Evolutionary conservation across 2,888 invertebrate species (phyloP), one percentile per base, ranked within the genome.

Genomic region (Rhagonycha fulva): DNA sequence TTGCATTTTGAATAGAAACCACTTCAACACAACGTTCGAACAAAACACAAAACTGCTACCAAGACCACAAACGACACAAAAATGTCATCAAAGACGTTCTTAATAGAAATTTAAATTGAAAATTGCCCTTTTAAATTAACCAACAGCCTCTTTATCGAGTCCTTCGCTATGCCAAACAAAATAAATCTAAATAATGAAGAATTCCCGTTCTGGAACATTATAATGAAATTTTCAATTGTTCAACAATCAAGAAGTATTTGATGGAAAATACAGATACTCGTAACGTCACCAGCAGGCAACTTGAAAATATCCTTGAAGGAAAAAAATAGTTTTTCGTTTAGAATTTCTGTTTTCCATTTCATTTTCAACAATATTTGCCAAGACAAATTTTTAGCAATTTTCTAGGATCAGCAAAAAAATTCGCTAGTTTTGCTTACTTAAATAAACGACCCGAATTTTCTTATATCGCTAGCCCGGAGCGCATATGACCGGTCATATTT

Each of bases 401-500:
- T 72, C 72, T 68, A 70, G 70, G 75, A 77, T 77, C 74, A 69
- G 75, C 77, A 77, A 75, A 77, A 75, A 62, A 72, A 75, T 77
- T 77, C 63, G 72, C 70, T 69, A 72, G 77, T 77, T 75, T 71
- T 77, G 77, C 78, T 76, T 78, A 77, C 75, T 80, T 80, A 79
- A 80, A 80, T 80, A 79, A 80, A 81, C 77, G 78, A 73, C 62
- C 69, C 69, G 78, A 77, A 78, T 77, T 81, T 78, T 78, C 79
- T 81, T 77, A 80, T 77, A 77, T 79, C 68, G 76, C 28, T 69
- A 47, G 70, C 80, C 76, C 66, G 78, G 69, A 71, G 76, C 80
- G 78, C 75, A 77, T 77, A 80, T 76, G 77, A 78, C 79, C 76
- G 79, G 74, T 80, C 81, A 82, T 82, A 82, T 82, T 82, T 82